phyloP scores from a whole-genome alignment of 2,797 vertebrate genomes.

The Emys orbicularis region DNA sequence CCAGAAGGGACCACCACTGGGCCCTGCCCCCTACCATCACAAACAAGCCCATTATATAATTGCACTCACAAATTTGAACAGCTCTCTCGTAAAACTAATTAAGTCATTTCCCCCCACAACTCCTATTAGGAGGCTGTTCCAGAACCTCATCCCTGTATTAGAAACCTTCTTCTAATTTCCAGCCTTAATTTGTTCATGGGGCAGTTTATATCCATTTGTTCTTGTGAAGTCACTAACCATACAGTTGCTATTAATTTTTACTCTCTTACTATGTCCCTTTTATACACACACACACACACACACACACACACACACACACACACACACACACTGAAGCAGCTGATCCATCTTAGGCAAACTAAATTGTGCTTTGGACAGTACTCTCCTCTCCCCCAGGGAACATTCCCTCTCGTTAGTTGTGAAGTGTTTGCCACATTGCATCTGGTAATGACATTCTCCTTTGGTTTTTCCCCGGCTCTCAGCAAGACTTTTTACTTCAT shows the following conservation, averaged over 20 bases:
- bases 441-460: constrained; percentile 56
- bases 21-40: neutral
- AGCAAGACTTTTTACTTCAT: constrained; percentile 52
- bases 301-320: neutral
- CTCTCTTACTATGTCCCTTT: constrained; percentile 14
- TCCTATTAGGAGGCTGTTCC: neutral
- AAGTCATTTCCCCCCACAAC: neutral
- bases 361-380: neutral
- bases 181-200: neutral
- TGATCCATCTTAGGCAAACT: constrained; percentile 35
- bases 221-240: constrained; percentile 28
- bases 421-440: constrained; percentile 20
- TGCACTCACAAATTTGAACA: neutral
- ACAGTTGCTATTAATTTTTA: constrained; percentile 19
- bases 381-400: neutral
- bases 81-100: neutral
- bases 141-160: neutral
- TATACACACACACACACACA: neutral
- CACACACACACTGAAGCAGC: neutral
- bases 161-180: neutral
- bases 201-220: neutral
- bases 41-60: neutral
- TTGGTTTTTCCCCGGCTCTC: constrained; percentile 34
- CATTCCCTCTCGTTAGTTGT: constrained; percentile 13
- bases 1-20: neutral